Evolutionary conservation across 2,113 vertebrate genomes (phyloP).

Genomic region (Phalacrocorax carbo): DNA sequence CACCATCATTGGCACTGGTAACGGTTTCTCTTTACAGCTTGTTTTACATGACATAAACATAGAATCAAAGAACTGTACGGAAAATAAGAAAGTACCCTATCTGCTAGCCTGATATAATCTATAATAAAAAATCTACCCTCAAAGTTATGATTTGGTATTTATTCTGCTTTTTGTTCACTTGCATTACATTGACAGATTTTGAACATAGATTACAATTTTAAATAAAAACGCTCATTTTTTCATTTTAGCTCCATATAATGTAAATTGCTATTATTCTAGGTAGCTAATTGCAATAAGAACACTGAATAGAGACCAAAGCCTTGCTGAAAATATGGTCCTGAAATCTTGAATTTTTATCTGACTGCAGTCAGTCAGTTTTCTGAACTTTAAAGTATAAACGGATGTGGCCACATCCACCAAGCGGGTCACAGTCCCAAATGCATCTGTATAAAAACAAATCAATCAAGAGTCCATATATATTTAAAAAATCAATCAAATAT

Average conservation of each 20-base stretch:
- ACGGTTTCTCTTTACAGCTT: constrained; percentile 24
- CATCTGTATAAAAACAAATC: not conserved
- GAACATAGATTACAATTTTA: not conserved
- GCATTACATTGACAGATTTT: not conserved
- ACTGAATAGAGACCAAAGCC: not conserved
- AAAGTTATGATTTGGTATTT: not conserved
- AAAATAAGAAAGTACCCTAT: not conserved
- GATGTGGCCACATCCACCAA: not conserved
- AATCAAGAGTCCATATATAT: not conserved
- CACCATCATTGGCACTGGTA: not conserved
- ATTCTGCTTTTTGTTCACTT: not conserved
- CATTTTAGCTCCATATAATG: not conserved
- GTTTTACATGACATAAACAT: not conserved
- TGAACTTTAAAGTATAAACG: not conserved
- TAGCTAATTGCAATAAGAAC: not conserved
- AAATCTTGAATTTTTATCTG: not conserved
- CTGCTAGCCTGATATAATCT: not conserved
- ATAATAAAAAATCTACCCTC: not conserved
- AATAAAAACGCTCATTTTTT: not conserved
- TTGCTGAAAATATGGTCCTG: not conserved
- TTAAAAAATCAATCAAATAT: not conserved
- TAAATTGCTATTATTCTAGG: not conserved
- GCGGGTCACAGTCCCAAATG: not conserved
- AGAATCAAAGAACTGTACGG: not conserved
- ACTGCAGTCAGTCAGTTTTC: not conserved